Conservation (phyloP, 2,888 invertebrate genomes). For the Lissonota sp. region DNA sequence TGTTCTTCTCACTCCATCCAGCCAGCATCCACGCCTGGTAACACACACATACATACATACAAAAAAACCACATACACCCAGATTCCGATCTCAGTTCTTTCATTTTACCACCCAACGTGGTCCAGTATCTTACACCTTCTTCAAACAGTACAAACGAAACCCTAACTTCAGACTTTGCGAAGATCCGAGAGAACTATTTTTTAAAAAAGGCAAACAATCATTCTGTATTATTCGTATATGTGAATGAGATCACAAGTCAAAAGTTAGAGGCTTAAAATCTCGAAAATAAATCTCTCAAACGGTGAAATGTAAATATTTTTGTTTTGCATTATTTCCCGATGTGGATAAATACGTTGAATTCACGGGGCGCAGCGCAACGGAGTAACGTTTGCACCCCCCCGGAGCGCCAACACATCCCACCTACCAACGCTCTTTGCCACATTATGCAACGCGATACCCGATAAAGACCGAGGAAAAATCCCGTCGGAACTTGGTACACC, state of each 20-base stretch:
- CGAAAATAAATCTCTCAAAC: neutral
- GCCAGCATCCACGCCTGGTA: conserved; percentile 51
- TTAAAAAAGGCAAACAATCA: no score
- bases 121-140: no score
- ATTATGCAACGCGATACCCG: conserved; percentile 70
- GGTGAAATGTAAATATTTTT: conserved; percentile 1
- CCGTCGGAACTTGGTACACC: conserved; percentile 52
- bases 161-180: neutral
- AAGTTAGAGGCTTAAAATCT: no score
- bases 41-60: neutral
- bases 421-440: conserved; percentile 60
- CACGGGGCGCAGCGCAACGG: neutral
- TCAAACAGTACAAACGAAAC: conserved; percentile 3
- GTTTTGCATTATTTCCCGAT: conserved; percentile 11
- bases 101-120: conserved; percentile 41
- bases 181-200: no score
- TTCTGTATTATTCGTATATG: no score
- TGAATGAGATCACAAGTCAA: no score
- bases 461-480: conserved; percentile 67
- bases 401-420: conserved; percentile 2
- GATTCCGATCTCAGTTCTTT: conserved; percentile 67
- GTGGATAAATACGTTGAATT: neutral
- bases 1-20: conserved; percentile 61
- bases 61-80: conserved; percentile 29
- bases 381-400: neutral